A percentile compares a stretch with the other conserved stretches of the same genome.
phyloP scores from a whole-genome alignment of 1,140 invertebrate genomes.

The Drosophila leontia region DNA sequence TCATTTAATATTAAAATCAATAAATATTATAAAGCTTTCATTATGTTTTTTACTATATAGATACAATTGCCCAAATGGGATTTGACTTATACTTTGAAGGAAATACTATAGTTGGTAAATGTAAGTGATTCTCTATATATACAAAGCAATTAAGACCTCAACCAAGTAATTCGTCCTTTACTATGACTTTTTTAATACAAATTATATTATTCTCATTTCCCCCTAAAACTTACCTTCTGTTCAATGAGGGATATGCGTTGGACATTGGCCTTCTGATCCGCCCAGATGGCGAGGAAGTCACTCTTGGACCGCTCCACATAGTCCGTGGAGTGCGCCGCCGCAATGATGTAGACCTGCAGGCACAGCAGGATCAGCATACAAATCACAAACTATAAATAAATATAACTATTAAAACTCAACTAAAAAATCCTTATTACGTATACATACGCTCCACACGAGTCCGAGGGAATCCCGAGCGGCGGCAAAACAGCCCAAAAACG shows the following conservation, averaged over 20 bases:
- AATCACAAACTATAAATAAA: conserved; percentile 58
- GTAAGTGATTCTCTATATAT: not conserved
- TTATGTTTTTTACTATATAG: not conserved
- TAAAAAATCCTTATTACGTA: too few relatives aligned
- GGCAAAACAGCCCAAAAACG: conserved; percentile 77
- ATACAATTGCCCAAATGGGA: not conserved
- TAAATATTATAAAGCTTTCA: conserved; percentile 1
- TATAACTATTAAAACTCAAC: not conserved
- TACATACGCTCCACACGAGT: conserved; percentile 78
- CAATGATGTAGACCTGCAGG: conserved; percentile 76
- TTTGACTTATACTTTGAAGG: not conserved
- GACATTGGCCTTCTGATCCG: conserved; percentile 45
- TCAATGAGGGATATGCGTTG: conserved; percentile 64
- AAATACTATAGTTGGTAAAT: too few relatives aligned
- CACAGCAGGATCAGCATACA: conserved; percentile 74
- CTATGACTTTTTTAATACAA: not conserved
- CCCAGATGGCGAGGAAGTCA: conserved; percentile 67
- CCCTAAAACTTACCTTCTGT: conserved; percentile 54
- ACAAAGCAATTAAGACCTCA: not conserved
- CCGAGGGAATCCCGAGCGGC: conserved; percentile 67
- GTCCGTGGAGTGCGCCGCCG: conserved; percentile 70
- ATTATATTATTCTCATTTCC: not conserved
- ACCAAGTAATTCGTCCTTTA: not conserved
- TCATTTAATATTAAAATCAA: not conserved
- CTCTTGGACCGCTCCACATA: conserved; percentile 69